Conservation (phyloP, 2,113 vertebrate genomes). For the Apteryx owenii region DNA sequence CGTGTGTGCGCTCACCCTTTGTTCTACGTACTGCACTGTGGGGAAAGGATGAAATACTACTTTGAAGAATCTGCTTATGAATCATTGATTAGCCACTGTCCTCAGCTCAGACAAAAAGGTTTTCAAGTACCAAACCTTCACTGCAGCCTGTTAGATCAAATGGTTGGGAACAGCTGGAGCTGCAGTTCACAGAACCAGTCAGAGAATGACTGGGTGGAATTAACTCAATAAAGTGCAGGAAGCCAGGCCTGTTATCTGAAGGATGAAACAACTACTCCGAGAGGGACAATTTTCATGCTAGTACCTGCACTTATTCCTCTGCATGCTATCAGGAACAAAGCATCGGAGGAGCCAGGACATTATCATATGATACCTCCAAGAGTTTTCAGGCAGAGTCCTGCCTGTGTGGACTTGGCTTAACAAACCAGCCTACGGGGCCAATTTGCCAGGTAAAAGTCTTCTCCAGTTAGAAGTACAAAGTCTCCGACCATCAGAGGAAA, state of each 20-base stretch:
- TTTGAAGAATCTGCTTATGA: neutral
- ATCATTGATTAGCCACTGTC: slow-evolving; percentile 9
- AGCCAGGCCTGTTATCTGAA: neutral
- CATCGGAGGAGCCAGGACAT: neutral
- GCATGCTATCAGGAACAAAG: neutral
- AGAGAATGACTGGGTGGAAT: neutral
- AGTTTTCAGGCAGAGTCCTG: neutral
- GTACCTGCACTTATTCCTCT: neutral
- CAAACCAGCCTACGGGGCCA: neutral
- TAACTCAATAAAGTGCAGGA: neutral
- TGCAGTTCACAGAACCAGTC: neutral
- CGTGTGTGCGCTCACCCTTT: neutral
- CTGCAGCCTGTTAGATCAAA: neutral
- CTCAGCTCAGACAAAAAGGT: neutral
- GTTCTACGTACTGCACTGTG: rapidly evolving
- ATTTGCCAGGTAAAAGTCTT: neutral
- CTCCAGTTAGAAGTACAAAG: neutral
- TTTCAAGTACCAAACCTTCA: neutral
- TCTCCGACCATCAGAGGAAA: neutral
- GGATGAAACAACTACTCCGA: neutral
- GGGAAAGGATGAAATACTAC: neutral
- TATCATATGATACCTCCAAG: neutral
- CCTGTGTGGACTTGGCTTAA: neutral
- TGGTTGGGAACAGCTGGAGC: neutral
- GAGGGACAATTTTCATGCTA: neutral